Evolutionary conservation across 2,797 vertebrate genomes (phyloP), one percentile per base, ranked within the genome.

Genomic region (Macroramphosus scolopax): DNA sequence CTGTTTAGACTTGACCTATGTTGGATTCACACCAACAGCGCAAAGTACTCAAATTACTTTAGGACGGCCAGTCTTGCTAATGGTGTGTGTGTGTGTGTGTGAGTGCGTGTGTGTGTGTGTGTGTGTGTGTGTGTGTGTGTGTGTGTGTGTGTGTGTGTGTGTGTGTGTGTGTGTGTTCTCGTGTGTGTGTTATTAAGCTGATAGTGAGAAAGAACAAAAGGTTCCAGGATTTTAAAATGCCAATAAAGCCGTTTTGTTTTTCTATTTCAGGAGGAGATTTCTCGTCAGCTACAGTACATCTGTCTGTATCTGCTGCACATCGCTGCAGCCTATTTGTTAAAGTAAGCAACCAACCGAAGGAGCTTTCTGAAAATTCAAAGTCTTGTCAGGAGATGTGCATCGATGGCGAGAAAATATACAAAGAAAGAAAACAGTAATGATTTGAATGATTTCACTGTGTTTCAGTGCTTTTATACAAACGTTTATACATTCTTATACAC

Each of bases 231-330:
- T 18, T 25, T 6, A 28, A 45, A 57, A 5, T 6, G 12, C 11
- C 39, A 58, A 65, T 42, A 41, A 62, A 33, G 3, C 3, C n/a
- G 42, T 15, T 74, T 62, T 77, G 35, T 55, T 44, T 84, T 62
- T 77, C 34, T 54, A 46, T 84, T 78, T 30, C 80, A 98, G 97
- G 97, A 99, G 85, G 97, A 99, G 82, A 89, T 97, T 42, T 90
- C 96, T 8, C 94, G 95, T 34, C 95, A 96, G 87, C 83, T 98
- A 39, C 91, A 93, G 79, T 95, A 96, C 75, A 97, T 98, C 60
- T 55, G 84, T n/a, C 90, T 98, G 38, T 99, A 99, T 80, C 86
- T 99, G 73, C 81, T 91, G 38, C 97, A 99, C 86, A 92, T 98
- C 37, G 67, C 92, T 9, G 91, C 93, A 8, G 96, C 96, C 0